Percentiles rank a stretch among this genome's conserved stretches.
These are phyloP conservation scores for Odiellus spinosus DNA, from an alignment of 2,888 invertebrate genomes.

Conservation along the genomic window DNA sequence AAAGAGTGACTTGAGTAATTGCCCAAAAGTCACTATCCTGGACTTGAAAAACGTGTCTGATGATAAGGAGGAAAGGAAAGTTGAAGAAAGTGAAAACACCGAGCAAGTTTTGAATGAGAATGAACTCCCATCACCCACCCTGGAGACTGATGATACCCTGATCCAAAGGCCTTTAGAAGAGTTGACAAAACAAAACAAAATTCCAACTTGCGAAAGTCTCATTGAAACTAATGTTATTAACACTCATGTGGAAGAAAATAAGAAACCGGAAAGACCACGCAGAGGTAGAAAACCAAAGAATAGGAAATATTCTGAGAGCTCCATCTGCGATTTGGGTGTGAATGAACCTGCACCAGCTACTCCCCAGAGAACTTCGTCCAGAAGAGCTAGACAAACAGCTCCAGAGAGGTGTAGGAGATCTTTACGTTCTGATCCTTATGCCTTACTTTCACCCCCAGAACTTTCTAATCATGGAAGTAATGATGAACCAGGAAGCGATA, in stretches of 20 bases:
- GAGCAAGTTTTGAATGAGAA: conserved; percentile 2
- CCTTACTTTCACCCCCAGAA: background rate
- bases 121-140: background rate
- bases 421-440: conserved; percentile 11
- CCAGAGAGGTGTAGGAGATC: conserved; percentile 12
- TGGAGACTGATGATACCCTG: no score
- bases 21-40: background rate
- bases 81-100: conserved; percentile 1
- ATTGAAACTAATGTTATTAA: no score
- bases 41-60: background rate
- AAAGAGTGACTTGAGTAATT: no score
- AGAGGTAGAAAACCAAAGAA: conserved; percentile 19
- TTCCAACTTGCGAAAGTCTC: no score
- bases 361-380: conserved; percentile 1
- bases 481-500: no score
- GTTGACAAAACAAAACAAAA: no score
- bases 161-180: no score
- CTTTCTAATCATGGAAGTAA: no score
- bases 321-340: conserved; percentile 8
- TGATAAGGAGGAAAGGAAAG: background rate
- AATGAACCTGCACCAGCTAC: conserved; percentile 1
- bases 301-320: conserved; percentile 17
- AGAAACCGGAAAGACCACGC: conserved; percentile 14
- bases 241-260: conserved; percentile 1
- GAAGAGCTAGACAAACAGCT: conserved; percentile 9